Evolutionary conservation across 37 sponge, comb jelly and placozoan genomes (phyloP).

Genomic region (Oscarella lobularis): DNA sequence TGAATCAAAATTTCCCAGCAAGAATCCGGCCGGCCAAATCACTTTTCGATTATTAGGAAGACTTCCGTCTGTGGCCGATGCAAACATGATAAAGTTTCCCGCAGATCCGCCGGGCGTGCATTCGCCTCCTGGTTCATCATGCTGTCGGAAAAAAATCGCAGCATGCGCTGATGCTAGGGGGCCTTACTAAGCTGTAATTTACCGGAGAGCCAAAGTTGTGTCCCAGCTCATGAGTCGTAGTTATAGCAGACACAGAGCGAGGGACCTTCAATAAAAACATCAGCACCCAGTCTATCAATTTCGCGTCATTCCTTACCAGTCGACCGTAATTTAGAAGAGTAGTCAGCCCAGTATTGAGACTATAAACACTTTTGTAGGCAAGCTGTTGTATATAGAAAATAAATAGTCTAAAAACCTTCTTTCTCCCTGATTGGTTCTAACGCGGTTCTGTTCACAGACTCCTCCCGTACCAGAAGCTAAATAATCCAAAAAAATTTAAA

Average conservation of each 20-base stretch:
- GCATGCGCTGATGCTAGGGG: too few species aligned
- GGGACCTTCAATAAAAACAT: slow-evolving; percentile 20
- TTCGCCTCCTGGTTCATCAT: slow-evolving; percentile 27
- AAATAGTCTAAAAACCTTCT: slow-evolving; percentile 9
- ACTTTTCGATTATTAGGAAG: slow-evolving; percentile 8
- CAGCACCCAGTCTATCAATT: background rate
- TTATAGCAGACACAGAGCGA: slow-evolving; percentile 37
- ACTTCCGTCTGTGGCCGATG: slow-evolving; percentile 39
- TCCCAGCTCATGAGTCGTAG: slow-evolving; percentile 57
- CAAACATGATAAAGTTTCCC: slow-evolving; percentile 59
- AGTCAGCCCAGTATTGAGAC: slow-evolving; percentile 58
- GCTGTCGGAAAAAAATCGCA: slow-evolving; percentile 12
- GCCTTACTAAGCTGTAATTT: background rate
- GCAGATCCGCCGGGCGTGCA: slow-evolving; percentile 28
- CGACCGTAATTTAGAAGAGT: slow-evolving; percentile 40
- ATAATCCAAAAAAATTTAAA: background rate
- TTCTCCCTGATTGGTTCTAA: slow-evolving; percentile 11
- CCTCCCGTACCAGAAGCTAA: background rate
- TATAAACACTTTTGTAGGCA: slow-evolving; percentile 3
- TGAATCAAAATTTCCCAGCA: background rate
- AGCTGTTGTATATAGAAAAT: background rate
- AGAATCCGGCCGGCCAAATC: background rate
- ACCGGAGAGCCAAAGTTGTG: slow-evolving; percentile 65
- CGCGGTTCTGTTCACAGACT: background rate
- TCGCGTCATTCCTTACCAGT: slow-evolving; percentile 3